Evolutionary conservation across 53 echinoderm and acorn worm species (phyloP).

Genomic region (Holothuria leucospilota): DNA sequence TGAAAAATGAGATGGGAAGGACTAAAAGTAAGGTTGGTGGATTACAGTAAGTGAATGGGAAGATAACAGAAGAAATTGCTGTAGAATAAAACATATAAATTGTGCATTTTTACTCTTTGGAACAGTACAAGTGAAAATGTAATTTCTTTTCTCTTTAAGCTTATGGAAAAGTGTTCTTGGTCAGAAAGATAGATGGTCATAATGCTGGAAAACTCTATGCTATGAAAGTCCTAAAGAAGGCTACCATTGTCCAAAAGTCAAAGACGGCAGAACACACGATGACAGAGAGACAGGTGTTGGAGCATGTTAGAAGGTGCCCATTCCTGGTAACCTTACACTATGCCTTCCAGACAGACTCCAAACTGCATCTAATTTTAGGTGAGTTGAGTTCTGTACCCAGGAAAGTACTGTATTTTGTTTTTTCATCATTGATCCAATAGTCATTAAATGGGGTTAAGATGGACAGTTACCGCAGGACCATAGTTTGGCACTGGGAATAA

Average conservation of each 20-base stretch:
- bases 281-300: conserved; percentile 99
- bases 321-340: conserved; percentile 97
- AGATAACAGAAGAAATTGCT: no score
- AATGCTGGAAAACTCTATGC: conserved; percentile 89
- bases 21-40: no score
- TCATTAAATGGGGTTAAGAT: no score
- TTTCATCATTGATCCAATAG: no score
- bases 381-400: background rate
- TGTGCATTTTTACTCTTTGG: no score
- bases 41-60: no score
- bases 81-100: no score
- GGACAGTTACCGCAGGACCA: no score
- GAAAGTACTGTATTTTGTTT: no score
- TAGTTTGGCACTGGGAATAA: no score
- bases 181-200: conserved; percentile 85
- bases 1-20: no score
- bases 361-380: conserved; percentile 97
- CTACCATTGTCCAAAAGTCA: conserved; percentile 97
- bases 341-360: conserved; percentile 98
- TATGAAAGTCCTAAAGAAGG: conserved; percentile 99
- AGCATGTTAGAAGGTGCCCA: conserved; percentile 89
- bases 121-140: no score
- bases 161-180: conserved; percentile 99
- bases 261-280: conserved; percentile 99
- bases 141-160: conserved; percentile 54